Evolutionary conservation across 2,797 vertebrate genomes (phyloP), one percentile per base, ranked within the genome.

Genomic region (Caiman crocodilus): DNA sequence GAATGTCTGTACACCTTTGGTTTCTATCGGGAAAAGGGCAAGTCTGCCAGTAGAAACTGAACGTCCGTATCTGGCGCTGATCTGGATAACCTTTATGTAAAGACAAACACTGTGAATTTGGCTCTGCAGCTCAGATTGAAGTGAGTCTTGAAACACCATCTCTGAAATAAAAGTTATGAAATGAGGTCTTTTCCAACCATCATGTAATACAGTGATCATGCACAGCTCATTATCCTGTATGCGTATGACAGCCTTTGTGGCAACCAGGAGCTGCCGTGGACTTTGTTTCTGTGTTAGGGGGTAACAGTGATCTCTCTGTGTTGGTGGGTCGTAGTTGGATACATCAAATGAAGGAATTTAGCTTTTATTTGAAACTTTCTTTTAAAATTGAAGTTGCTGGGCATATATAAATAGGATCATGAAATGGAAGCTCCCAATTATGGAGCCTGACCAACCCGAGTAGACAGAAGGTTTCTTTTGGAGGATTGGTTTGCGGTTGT

Each of bases 281-380:
- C 80, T 89, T 95, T 26, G 63, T 89, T 86, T 95, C 92, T 89
- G 56, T 92, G 71, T 55, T 97, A 80, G 59, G 85, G 90, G 94
- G 94, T 95, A 95, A 92, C 91, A 79, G 69, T 79, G 71, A 89
- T 74, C 28, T 92, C 65, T 94, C 85, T 0, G 0, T 79, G 89
- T 90, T 0, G 5, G 12, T 86, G 89, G 90, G 89, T 75, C 35
- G 63, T 93, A 86, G 63, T 88, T 79, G 89, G 93, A 93, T 90
- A 85, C 35, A 89, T 91, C 79, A 75, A 84, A 13, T 55, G 59
- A 59, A 35, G 57, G 57, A 20, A 57, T 93, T 93, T 89, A 83
- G 82, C 81, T 75, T 85, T 87, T 90, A 92, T 94, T 95, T 77
- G 93, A 96, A 96, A 87, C 80, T 93, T 96, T 91, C 92, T 59